Evolutionary conservation across 1,140 invertebrate species (phyloP).

Genomic region (Cydia amplana): DNA sequence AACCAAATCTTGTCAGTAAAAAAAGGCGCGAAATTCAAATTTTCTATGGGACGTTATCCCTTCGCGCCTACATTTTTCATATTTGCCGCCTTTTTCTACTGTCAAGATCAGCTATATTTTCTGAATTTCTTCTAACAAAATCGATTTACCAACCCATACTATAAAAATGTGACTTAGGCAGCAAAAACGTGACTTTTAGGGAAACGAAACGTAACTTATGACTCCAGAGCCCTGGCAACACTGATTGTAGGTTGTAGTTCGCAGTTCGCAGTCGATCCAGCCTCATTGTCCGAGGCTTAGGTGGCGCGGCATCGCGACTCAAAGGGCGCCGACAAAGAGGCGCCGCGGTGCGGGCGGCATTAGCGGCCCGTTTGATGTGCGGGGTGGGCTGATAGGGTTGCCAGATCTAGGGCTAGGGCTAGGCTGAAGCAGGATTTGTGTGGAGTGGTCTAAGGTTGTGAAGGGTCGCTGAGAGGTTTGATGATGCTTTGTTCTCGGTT

Average conservation of each 20-base stretch:
- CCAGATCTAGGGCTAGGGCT: slow-evolving; percentile 33
- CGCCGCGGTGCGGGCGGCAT: slow-evolving; percentile 69
- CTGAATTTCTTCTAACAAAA: too few relatives aligned
- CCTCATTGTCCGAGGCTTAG: slow-evolving; percentile 50
- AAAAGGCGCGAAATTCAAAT: too few relatives aligned
- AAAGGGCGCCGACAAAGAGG: slow-evolving; percentile 76
- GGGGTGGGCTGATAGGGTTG: slow-evolving; percentile 48
- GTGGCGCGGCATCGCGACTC: slow-evolving; percentile 62
- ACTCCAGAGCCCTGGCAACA: too few relatives aligned
- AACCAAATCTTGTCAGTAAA: too few relatives aligned
- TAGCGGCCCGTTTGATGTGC: slow-evolving; percentile 63
- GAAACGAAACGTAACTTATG: too few relatives aligned
- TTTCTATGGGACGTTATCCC: too few relatives aligned
- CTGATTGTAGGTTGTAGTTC: slow-evolving; percentile 5
- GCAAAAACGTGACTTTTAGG: too few relatives aligned
- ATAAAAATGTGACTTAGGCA: too few relatives aligned
- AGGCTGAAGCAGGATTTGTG: slow-evolving; percentile 2
- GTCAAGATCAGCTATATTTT: too few relatives aligned
- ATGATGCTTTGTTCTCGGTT: not conserved
- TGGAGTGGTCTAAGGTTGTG: not conserved
- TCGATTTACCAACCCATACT: too few relatives aligned
- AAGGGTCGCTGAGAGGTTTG: not conserved
- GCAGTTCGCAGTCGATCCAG: slow-evolving; percentile 29
- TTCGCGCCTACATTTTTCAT: too few relatives aligned
- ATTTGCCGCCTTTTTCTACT: too few relatives aligned